Evolutionary conservation across 2,113 vertebrate genomes (phyloP).

Genomic region (Cebidichthys violaceus): DNA sequence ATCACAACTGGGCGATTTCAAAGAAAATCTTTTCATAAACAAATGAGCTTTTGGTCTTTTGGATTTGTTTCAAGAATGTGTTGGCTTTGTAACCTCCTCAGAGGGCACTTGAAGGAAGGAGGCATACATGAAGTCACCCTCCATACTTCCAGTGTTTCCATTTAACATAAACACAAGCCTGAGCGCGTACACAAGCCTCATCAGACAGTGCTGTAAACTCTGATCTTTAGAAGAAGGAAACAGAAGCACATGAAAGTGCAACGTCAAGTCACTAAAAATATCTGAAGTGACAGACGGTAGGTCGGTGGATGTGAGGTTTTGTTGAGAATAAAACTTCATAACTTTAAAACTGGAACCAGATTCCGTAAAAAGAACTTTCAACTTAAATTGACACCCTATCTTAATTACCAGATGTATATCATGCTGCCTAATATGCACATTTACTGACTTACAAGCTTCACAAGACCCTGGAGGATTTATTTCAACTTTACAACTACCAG

Average conservation of each 20-base stretch:
- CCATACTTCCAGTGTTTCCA: slow-evolving; percentile 26
- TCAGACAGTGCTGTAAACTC: slow-evolving; percentile 2
- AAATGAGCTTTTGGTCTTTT: slow-evolving; percentile 15
- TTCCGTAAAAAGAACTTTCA: slow-evolving; percentile 18
- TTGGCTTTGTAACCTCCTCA: slow-evolving; percentile 21
- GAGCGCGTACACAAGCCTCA: neutral
- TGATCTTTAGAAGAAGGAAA: neutral
- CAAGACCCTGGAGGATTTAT: slow-evolving; percentile 50
- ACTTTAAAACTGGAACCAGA: slow-evolving; percentile 6
- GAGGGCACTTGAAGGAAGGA: slow-evolving; percentile 21
- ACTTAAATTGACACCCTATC: slow-evolving; percentile 34
- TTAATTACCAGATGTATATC: slow-evolving; percentile 29
- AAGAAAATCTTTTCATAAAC: slow-evolving; percentile 32
- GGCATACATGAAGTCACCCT: slow-evolving; percentile 1
- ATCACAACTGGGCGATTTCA: slow-evolving; percentile 37
- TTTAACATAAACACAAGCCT: slow-evolving; percentile 29
- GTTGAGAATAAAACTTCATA: slow-evolving; percentile 16
- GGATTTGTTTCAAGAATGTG: slow-evolving; percentile 42
- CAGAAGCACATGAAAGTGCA: neutral
- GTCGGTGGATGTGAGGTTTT: slow-evolving; percentile 1
- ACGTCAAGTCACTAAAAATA: neutral
- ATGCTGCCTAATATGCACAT: slow-evolving; percentile 5
- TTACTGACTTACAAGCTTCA: slow-evolving; percentile 23
- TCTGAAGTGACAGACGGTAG: slow-evolving; percentile 11
- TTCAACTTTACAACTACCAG: slow-evolving; percentile 32